These are phyloP conservation scores for Syngnathus acus DNA, from an alignment of 2,797 vertebrate genomes.

Conservation along the genomic window DNA sequence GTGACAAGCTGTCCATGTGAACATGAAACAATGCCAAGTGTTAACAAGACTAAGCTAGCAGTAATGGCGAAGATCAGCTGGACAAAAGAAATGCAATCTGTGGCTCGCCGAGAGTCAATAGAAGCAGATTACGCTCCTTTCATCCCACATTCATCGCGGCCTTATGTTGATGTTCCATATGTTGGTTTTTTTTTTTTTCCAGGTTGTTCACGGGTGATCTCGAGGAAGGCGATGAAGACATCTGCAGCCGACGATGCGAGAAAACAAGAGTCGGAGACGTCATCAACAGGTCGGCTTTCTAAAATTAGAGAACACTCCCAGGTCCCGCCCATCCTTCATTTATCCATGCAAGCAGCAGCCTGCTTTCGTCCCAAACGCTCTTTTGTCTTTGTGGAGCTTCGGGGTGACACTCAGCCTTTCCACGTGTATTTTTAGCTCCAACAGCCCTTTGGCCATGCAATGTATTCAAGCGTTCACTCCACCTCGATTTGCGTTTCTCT, in stretches of 20 bases:
- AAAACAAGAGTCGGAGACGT: conserved; percentile 19
- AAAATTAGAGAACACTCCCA: conserved; percentile 19
- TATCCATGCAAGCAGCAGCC: conserved; percentile 8
- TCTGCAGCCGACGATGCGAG: conserved; percentile 3
- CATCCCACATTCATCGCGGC: conserved; percentile 22
- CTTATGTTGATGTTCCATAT: conserved; percentile 30
- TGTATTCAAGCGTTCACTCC: conserved; percentile 19
- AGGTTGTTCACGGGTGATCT: conserved; percentile 8
- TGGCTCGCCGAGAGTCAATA: conserved; percentile 37
- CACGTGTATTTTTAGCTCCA: conserved; percentile 11
- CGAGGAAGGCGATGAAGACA: conserved; percentile 8
- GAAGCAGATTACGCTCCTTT: conserved; percentile 31
- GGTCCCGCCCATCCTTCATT: conserved; percentile 14
- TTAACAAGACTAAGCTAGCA: conserved; percentile 54
- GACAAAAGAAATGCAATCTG: conserved; percentile 52
- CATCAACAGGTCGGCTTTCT: conserved; percentile 20
- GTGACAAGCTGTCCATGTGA: conserved; percentile 57
- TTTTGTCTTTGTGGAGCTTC: conserved; percentile 10
- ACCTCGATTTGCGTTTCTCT: conserved; percentile 12
- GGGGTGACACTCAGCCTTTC: conserved; percentile 28
- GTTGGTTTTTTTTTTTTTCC: conserved; percentile 24
- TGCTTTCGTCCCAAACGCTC: neutral
- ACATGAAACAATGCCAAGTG: conserved; percentile 57
- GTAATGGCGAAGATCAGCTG: conserved; percentile 41
- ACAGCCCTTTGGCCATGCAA: conserved; percentile 1